Base-by-base conservation (phyloP, 2,888 invertebrate species). In the Orthonychiurus folsomi region DNA sequence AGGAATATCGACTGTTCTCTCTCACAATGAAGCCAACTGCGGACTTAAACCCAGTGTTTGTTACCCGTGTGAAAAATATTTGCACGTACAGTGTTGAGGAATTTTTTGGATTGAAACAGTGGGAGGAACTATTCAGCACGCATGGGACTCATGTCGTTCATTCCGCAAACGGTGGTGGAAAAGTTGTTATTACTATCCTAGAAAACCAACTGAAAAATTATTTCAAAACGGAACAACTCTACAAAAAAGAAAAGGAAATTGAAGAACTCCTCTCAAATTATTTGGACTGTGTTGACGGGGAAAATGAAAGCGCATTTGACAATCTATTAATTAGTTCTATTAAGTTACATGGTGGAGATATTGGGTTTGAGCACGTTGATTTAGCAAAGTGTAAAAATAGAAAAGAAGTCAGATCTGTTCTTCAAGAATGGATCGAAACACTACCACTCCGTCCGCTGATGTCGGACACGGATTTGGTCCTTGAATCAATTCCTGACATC, bases 1-100 rank as follows among this genome's bases (percentile, higher is more conserved):
- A 50, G 20, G 59, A 59, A 26, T 59, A 59, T 25, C 48, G 59
- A n/a, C 59, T 37, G 23, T 59, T 59, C 23, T 23, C 48, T n/a
- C 26, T 59, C 2, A 5, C 5, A 52, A 23, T 20, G 52, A n/a
- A 52, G 20, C 9, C 20, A 52, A 12, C 20, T 12, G 21, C 52
- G 5, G 21, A 52, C 3, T 23, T 52, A 20, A 5, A 23, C 52
- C 52, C 52, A 12, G 52, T 5, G 3, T 52, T 52, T 20, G 5
- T 52, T 12, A 52, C 20, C 20, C 52, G 52, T 21, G 9, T 52
- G 52, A 52, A 52, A 52, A 20, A 52, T 12, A 23, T 52, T 12
- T 52, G 52, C 52, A 52, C 24, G 5, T 52, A 52, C 52, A 20
- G 24, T 21, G 21, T 52, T 3, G 52, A 52, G 5, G 52, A 52